These are phyloP conservation scores for Isotomurus palustris DNA, from an alignment of 2,888 invertebrate species.

Conservation along the genomic window DNA sequence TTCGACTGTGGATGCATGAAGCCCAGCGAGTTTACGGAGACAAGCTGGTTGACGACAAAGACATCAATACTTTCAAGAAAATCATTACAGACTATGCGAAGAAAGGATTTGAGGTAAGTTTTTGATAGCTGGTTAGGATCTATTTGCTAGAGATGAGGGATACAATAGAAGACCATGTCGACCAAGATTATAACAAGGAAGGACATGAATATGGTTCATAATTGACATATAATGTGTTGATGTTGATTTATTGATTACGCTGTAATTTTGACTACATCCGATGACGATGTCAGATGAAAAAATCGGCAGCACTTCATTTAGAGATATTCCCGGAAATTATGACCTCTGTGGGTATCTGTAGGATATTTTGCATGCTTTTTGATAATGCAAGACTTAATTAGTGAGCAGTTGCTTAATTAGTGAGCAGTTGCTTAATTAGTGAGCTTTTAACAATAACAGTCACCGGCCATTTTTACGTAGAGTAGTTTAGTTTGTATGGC, in stretches of 20 bases:
- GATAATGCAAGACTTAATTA: background rate
- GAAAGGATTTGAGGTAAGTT: slow-evolving; percentile 76
- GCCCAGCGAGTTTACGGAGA: slow-evolving; percentile 90
- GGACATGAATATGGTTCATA: background rate
- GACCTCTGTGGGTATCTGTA: slow-evolving; percentile 40
- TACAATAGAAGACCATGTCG: too few species aligned
- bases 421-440: too few species aligned
- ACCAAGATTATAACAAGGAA: too few species aligned
- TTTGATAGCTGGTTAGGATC: background rate
- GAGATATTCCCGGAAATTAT: slow-evolving; percentile 42
- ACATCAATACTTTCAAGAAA: slow-evolving; percentile 83
- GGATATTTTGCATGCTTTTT: slow-evolving; percentile 1
- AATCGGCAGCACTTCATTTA: slow-evolving; percentile 30
- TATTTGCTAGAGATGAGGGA: too few species aligned
- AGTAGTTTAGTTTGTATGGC: too few species aligned
- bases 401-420: background rate
- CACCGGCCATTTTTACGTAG: too few species aligned
- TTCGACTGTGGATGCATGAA: slow-evolving; percentile 91
- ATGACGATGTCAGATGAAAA: slow-evolving; percentile 34
- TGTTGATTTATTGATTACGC: background rate
- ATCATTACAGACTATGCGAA: slow-evolving; percentile 84
- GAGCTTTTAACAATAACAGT: too few species aligned
- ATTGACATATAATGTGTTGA: background rate
- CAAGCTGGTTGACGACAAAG: slow-evolving; percentile 85
- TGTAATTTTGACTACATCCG: slow-evolving; percentile 23